A percentile compares a stretch with the other conserved stretches of the same genome.
Conservation (phyloP, 2,797 vertebrate genomes). For the Dicrostonyx torquatus region DNA sequence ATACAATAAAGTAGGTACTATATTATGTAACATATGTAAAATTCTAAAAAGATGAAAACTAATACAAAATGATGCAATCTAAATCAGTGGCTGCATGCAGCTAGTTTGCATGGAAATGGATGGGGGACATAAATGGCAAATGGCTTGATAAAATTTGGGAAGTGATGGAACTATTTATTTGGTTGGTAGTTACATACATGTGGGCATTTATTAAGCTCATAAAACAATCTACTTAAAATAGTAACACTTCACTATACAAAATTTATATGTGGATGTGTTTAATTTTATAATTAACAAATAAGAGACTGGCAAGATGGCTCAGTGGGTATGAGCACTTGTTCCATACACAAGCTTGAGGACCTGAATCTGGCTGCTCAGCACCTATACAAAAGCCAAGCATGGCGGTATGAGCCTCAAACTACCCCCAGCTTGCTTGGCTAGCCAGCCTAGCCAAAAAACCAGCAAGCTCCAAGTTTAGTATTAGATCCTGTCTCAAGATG, state of each 20-base stretch:
- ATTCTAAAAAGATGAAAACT: slow-evolving; percentile 15
- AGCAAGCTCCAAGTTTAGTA: not conserved
- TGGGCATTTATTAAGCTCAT: not conserved
- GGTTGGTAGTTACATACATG: not conserved
- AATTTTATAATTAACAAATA: not conserved
- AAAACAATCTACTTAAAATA: not conserved
- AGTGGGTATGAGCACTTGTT: not conserved
- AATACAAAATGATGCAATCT: not conserved
- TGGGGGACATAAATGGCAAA: not conserved
- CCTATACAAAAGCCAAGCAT: not conserved
- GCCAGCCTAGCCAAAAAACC: not conserved
- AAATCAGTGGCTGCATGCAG: not conserved
- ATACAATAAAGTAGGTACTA: not conserved
- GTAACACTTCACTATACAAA: not conserved
- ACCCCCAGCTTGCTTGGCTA: not conserved
- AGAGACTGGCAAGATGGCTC: not conserved
- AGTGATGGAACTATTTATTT: not conserved
- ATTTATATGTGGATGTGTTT: not conserved
- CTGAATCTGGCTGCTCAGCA: not conserved
- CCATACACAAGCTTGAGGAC: not conserved
- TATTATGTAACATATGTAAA: not conserved
- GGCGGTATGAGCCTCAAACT: not conserved
- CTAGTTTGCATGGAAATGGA: not conserved
- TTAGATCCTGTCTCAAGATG: not conserved
- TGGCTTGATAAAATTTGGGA: not conserved